These are phyloP conservation scores for Eulithis prunata DNA, from an alignment of 2,888 invertebrate genomes.

Conservation along the genomic window DNA sequence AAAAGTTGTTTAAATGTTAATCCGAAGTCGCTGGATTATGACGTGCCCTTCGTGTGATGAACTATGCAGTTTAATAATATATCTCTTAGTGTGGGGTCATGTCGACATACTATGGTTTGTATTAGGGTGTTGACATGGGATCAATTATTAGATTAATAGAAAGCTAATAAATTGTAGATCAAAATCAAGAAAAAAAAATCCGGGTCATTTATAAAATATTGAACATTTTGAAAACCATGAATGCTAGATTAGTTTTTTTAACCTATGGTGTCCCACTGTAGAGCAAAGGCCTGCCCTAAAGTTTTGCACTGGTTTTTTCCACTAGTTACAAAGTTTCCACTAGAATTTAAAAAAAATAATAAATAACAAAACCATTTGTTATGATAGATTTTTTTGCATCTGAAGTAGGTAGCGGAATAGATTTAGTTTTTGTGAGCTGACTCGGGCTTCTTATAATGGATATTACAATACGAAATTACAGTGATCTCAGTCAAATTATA, in stretches of 20 bases:
- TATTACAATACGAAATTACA: constrained; percentile 72
- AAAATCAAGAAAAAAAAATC: background rate
- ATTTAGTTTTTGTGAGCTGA: constrained; percentile 41
- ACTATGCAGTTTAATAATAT: constrained; percentile 58
- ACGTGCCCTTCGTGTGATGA: constrained; percentile 64
- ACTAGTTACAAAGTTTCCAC: no score
- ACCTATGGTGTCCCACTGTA: no score
- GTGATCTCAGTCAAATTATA: constrained; percentile 72
- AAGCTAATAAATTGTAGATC: constrained; percentile 1
- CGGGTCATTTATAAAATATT: no score
- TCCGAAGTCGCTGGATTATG: constrained; percentile 70
- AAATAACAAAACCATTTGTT: constrained; percentile 7
- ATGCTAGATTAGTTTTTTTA: no score
- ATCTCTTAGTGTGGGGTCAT: constrained; percentile 33
- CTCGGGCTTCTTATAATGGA: constrained; percentile 62
- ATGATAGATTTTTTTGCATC: constrained; percentile 27
- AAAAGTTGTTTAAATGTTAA: constrained; percentile 84
- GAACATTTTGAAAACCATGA: no score
- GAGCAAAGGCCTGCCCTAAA: no score
- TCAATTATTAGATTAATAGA: constrained; percentile 37
- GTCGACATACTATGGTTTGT: constrained; percentile 20
- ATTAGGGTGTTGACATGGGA: constrained; percentile 31
- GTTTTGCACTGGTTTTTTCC: no score
- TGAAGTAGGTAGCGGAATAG: constrained; percentile 29
- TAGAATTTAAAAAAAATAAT: no score